phyloP scores from a whole-genome alignment of 1,140 invertebrate species.

The Drosophila bipectinata region DNA sequence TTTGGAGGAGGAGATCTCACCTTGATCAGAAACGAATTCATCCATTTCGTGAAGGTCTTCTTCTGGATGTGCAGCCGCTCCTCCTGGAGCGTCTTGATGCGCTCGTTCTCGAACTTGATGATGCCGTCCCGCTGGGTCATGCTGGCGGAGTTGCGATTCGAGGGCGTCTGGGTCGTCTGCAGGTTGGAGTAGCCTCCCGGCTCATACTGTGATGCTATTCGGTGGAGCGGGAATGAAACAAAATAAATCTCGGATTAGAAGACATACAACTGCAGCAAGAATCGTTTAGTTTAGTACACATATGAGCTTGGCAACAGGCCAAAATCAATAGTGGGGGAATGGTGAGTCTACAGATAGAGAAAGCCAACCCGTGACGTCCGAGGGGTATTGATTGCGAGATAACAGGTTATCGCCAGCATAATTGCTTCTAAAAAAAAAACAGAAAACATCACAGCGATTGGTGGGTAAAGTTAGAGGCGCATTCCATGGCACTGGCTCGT shows the following conservation, averaged over 20 bases:
- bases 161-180: slow-evolving; percentile 84
- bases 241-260: slow-evolving; percentile 45
- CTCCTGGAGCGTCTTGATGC: slow-evolving; percentile 98
- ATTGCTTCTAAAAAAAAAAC: slow-evolving; percentile 19
- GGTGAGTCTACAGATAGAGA: slow-evolving; percentile 26
- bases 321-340: slow-evolving; percentile 6
- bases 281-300: slow-evolving; percentile 46
- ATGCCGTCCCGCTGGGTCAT: slow-evolving; percentile 96
- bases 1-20: slow-evolving; percentile 84
- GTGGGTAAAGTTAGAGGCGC: slow-evolving; percentile 34
- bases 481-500: slow-evolving; percentile 30
- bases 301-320: not conserved
- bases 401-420: slow-evolving; percentile 41
- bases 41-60: slow-evolving; percentile 99
- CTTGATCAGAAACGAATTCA: slow-evolving; percentile 99
- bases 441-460: not conserved
- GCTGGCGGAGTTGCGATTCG: slow-evolving; percentile 86
- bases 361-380: slow-evolving; percentile 34
- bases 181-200: slow-evolving; percentile 87
- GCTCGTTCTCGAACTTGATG: slow-evolving; percentile 97
- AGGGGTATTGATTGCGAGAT: slow-evolving; percentile 34
- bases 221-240: slow-evolving; percentile 24
- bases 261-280: slow-evolving; percentile 26
- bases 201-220: slow-evolving; percentile 89
- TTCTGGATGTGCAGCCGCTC: slow-evolving; percentile 99